phyloP scores from a whole-genome alignment of 2,888 invertebrate species.

The Tachina fera region DNA sequence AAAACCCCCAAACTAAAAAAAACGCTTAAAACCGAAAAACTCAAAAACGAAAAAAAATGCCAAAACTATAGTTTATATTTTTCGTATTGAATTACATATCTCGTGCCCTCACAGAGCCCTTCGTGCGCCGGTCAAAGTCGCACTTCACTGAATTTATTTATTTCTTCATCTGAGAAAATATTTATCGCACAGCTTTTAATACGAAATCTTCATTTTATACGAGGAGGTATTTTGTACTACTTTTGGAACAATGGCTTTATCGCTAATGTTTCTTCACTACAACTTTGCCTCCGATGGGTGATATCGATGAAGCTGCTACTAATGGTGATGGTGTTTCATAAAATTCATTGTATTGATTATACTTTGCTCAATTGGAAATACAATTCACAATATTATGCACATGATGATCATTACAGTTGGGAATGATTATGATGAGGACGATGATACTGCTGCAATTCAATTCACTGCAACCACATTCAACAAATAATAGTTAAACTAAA shows the following conservation, averaged over 20 bases:
- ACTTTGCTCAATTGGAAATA: constrained; percentile 54
- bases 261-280: constrained; percentile 37
- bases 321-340: constrained; percentile 22
- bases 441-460: constrained; percentile 44
- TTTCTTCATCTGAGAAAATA: no score
- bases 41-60: no score
- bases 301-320: constrained; percentile 14
- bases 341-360: constrained; percentile 64
- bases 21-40: no score
- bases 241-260: constrained; percentile 51
- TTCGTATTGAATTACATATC: no score
- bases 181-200: no score
- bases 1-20: no score
- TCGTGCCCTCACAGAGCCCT: no score
- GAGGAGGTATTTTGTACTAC: not conserved
- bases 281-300: constrained; percentile 3
- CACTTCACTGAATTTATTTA: no score
- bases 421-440: constrained; percentile 2
- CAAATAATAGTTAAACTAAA: constrained; percentile 45
- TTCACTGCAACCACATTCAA: constrained; percentile 24
- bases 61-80: no score
- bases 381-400: constrained; percentile 26
- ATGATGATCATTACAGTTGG: constrained; percentile 35
- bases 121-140: no score
- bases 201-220: no score